These are phyloP conservation scores for Micrasema longulum DNA, from an alignment of 1,140 invertebrate species.

Conservation along the genomic window DNA sequence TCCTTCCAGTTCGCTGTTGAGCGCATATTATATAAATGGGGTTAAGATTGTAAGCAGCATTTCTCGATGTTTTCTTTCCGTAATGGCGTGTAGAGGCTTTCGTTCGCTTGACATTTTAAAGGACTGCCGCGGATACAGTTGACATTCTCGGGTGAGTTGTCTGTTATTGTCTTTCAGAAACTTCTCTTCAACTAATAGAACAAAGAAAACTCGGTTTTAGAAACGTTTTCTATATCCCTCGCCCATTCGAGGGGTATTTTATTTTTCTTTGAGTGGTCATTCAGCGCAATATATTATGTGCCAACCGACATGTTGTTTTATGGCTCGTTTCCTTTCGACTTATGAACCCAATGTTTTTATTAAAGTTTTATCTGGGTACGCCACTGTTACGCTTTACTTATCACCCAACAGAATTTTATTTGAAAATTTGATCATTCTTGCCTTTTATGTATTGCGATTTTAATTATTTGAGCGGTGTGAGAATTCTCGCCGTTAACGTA, in stretches of 20 bases:
- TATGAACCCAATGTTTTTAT: not conserved
- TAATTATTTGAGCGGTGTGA: no score
- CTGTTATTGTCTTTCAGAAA: conserved; percentile 34
- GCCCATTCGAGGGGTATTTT: not conserved
- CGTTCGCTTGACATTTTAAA: conserved; percentile 29
- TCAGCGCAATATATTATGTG: not conserved
- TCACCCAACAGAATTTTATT: no score
- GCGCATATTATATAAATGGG: no score
- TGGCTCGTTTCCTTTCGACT: not conserved
- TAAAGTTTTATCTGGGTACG: not conserved
- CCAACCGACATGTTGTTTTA: conserved; percentile 1
- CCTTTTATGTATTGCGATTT: no score
- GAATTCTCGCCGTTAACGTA: no score
- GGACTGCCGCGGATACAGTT: conserved; percentile 17
- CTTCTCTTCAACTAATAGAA: conserved; percentile 12
- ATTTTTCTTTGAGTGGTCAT: not conserved
- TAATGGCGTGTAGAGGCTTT: conserved; percentile 19
- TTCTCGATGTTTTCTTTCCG: not conserved
- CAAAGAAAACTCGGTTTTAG: conserved; percentile 20
- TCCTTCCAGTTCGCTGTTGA: no score
- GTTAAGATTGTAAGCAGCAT: conserved; percentile 1
- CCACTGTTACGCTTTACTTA: no score
- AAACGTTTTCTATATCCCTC: conserved; percentile 8
- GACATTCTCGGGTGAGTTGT: conserved; percentile 29
- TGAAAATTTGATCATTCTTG: no score